phyloP scores from a whole-genome alignment of 1,140 invertebrate genomes.

The Drosophila sulfurigaster region DNA sequence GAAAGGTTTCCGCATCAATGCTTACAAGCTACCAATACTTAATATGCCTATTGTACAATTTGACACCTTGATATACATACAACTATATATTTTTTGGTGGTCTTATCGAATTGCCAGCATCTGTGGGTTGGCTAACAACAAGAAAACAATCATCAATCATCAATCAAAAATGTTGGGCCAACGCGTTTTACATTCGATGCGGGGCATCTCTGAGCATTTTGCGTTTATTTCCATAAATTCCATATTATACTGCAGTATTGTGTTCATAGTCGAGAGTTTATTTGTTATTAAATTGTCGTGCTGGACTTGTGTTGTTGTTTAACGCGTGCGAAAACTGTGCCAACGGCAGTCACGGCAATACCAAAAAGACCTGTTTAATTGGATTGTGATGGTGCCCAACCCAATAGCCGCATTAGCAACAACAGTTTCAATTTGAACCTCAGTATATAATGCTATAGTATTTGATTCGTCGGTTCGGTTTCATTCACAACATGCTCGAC shows the following conservation, averaged over 20 bases:
- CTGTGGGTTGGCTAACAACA: slow-evolving; percentile 20
- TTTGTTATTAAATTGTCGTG: slow-evolving; percentile 6
- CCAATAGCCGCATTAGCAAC: slow-evolving; percentile 12
- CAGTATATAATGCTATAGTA: background rate
- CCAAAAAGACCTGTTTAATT: slow-evolving; percentile 30
- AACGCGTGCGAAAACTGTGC: slow-evolving; percentile 43
- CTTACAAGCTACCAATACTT: background rate
- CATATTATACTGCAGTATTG: background rate
- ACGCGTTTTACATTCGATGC: slow-evolving; percentile 37
- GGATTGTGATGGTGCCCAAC: slow-evolving; percentile 30
- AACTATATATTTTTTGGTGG: background rate
- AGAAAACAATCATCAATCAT: slow-evolving; percentile 32
- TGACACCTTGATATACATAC: slow-evolving; percentile 37
- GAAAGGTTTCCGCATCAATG: slow-evolving; percentile 36
- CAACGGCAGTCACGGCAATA: slow-evolving; percentile 40
- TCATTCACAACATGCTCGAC: slow-evolving; percentile 9
- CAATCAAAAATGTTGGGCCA: slow-evolving; percentile 24
- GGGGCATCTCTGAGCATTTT: slow-evolving; percentile 26
- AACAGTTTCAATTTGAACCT: slow-evolving; percentile 3
- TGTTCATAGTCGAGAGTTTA: slow-evolving; percentile 5
- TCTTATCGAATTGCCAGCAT: background rate
- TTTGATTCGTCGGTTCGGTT: background rate
- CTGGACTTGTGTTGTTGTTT: slow-evolving; percentile 10
- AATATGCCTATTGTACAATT: slow-evolving; percentile 18
- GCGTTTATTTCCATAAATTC: slow-evolving; percentile 15